Conservation (phyloP, 2,797 vertebrate genomes). For the Cyclura pinguis region DNA sequence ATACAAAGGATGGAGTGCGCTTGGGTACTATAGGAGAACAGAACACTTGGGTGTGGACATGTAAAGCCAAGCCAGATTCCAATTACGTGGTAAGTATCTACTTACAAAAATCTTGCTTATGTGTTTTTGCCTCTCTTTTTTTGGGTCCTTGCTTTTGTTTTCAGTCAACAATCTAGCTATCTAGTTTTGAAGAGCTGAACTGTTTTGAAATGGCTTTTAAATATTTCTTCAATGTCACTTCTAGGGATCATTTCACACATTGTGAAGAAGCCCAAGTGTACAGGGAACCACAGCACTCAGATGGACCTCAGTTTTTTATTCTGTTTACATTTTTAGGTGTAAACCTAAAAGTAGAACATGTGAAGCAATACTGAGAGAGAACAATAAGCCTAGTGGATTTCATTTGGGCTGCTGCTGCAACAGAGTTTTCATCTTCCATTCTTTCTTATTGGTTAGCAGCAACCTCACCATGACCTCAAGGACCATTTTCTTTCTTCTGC, state of each 20-base stretch:
- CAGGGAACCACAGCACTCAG: too few species aligned
- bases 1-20: slow-evolving; percentile 94
- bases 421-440: not conserved
- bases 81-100: slow-evolving; percentile 93
- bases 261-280: not conserved
- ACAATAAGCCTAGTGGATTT: not conserved
- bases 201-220: not conserved
- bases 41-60: slow-evolving; percentile 95
- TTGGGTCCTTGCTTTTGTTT: not conserved
- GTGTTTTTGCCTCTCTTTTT: not conserved
- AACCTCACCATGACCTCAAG: not conserved
- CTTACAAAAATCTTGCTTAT: not conserved
- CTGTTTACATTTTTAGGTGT: not conserved
- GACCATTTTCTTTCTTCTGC: not conserved
- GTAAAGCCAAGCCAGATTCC: slow-evolving; percentile 94
- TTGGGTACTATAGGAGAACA: slow-evolving; percentile 93
- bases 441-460: not conserved
- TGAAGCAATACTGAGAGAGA: not conserved
- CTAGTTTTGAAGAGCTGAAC: not conserved
- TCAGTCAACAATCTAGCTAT: too few species aligned
- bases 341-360: not conserved
- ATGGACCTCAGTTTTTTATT: not conserved
- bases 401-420: not conserved
- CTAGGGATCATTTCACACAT: not conserved
- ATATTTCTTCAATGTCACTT: not conserved